Conservation (phyloP, 2,113 vertebrate species). For the Ophthalmolycus amberensis region DNA sequence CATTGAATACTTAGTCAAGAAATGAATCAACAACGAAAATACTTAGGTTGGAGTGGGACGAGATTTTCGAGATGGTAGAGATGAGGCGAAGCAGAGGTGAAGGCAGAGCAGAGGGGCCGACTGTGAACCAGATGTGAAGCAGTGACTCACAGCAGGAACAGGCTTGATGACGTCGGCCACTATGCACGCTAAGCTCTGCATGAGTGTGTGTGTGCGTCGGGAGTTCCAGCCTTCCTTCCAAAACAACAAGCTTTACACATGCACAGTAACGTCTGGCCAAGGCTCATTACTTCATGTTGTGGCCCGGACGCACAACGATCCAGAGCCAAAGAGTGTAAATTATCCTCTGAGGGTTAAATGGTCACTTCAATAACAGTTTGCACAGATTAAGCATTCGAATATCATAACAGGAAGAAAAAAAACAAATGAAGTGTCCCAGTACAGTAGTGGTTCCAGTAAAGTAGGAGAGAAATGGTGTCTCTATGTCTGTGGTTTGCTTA, state of each 20-base stretch:
- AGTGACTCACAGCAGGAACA: slow-evolving; percentile 71
- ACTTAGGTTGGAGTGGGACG: background rate
- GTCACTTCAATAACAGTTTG: slow-evolving; percentile 32
- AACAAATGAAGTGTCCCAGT: slow-evolving; percentile 1
- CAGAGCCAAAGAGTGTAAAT: slow-evolving; percentile 38
- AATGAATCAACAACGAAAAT: background rate
- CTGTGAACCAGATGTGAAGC: slow-evolving; percentile 76
- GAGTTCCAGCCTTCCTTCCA: slow-evolving; percentile 72
- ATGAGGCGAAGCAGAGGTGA: slow-evolving; percentile 48
- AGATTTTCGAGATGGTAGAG: slow-evolving; percentile 18
- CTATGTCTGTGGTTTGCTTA: slow-evolving; percentile 44
- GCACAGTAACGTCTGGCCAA: slow-evolving; percentile 63
- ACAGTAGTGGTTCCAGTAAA: slow-evolving; percentile 20
- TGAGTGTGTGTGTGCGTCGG: slow-evolving; percentile 42
- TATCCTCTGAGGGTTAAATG: slow-evolving; percentile 30
- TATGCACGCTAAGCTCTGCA: slow-evolving; percentile 61
- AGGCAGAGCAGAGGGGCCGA: slow-evolving; percentile 56
- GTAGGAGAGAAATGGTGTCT: slow-evolving; percentile 21
- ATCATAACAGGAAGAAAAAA: slow-evolving; percentile 17
- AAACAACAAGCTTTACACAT: slow-evolving; percentile 73
- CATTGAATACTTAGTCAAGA: background rate
- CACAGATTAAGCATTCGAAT: slow-evolving; percentile 14
- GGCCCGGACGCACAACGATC: slow-evolving; percentile 30
- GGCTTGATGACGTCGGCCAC: slow-evolving; percentile 70
- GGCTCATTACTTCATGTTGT: slow-evolving; percentile 64